These are phyloP conservation scores for Nothocercus julius DNA, from an alignment of 2,113 vertebrate genomes.

Conservation along the genomic window DNA sequence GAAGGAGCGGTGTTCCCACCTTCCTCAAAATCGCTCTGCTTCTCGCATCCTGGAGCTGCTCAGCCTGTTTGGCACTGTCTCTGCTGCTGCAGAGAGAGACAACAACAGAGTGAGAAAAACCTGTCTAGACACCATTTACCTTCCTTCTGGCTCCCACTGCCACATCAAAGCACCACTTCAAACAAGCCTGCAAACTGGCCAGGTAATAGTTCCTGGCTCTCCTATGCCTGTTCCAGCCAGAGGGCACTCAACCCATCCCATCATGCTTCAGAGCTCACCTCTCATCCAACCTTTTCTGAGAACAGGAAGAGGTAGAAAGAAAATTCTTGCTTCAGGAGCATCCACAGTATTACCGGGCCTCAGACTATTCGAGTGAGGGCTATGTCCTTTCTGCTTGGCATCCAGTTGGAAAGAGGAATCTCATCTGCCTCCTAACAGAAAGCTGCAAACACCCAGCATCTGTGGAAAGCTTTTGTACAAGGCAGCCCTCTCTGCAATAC, in stretches of 20 bases:
- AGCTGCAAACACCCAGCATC: not conserved
- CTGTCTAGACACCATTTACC: not conserved
- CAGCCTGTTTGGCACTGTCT: not conserved
- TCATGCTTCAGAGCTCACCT: not conserved
- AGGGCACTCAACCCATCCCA: not conserved
- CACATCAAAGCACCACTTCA: conserved; percentile 40
- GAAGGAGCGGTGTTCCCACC: not conserved
- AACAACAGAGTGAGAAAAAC: conserved; percentile 29
- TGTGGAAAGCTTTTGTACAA: not conserved
- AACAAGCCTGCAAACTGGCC: not conserved
- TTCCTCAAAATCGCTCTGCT: conserved; percentile 4
- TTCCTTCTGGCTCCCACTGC: not conserved
- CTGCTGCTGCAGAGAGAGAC: conserved; percentile 8
- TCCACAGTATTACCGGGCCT: not conserved
- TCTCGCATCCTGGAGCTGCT: not conserved
- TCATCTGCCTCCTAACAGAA: not conserved
- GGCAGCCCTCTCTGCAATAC: not conserved
- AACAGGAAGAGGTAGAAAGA: not conserved
- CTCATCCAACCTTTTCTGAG: not conserved
- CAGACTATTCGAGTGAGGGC: accelerated
- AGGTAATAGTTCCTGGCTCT: not conserved
- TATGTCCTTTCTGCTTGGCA: not conserved
- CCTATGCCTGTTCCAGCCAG: conserved; percentile 1
- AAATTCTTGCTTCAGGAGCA: not conserved
- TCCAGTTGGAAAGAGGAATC: not conserved